A percentile compares a stretch with the other conserved stretches of the same genome.
These are phyloP conservation scores for Cottus gobio DNA, from an alignment of 2,113 vertebrate species.

Conservation along the genomic window DNA sequence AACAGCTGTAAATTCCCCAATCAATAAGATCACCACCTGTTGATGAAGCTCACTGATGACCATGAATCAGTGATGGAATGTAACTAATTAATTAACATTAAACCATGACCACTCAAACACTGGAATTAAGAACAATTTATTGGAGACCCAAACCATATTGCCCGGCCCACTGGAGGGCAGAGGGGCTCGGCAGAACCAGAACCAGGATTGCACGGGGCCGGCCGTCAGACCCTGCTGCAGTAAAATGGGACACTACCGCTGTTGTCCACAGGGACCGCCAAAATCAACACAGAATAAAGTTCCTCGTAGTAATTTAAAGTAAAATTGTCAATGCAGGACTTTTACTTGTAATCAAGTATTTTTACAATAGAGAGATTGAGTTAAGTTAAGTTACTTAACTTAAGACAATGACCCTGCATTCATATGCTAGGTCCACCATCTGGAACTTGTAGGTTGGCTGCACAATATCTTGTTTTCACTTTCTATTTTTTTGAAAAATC, in stretches of 20 bases:
- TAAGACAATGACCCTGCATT: not conserved
- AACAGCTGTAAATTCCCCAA: not conserved
- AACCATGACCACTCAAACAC: not conserved
- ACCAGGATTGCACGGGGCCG: not conserved
- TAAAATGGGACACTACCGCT: not conserved
- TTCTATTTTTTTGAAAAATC: conserved; percentile 25
- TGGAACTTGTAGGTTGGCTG: conserved; percentile 1
- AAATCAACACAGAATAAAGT: not conserved
- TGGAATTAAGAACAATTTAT: not conserved
- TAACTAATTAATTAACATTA: not conserved
- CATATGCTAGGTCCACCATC: conserved; percentile 11
- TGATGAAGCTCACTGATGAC: not conserved
- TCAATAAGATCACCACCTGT: not conserved
- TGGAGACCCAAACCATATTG: not conserved
- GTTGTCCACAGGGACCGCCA: not conserved
- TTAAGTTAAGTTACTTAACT: too few species aligned
- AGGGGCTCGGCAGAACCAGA: not conserved
- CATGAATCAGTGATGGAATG: not conserved
- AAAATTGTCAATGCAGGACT: not conserved
- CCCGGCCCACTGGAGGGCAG: not conserved
- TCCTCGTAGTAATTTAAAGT: not conserved
- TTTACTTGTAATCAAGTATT: not conserved
- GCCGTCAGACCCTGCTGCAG: too few species aligned
- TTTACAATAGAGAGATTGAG: not conserved
- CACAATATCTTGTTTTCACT: conserved; percentile 30